Evolutionary conservation across 2,797 vertebrate genomes (phyloP), one percentile per base, ranked within the genome.

Genomic region (Melanotaenia nigrans): DNA sequence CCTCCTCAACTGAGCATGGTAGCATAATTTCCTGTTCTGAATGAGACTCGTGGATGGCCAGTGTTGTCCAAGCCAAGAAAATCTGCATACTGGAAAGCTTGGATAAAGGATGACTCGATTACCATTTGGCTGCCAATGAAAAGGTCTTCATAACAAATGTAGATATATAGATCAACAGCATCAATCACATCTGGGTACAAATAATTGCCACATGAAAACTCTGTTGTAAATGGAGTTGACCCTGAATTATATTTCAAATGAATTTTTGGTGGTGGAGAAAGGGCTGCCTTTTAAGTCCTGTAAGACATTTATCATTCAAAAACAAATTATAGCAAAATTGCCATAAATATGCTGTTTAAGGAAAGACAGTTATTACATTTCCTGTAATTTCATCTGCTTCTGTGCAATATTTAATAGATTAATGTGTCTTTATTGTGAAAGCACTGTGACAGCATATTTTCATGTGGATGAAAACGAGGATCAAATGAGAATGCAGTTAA

Each of bases 71-170:
- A 58, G 81, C 82, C 82, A 84, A 83, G 45, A 57, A 60, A 78
- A 87, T 88, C 68, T 85, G 68, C 80, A 82, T 83, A 78, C 69
- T 76, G 74, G 66, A 79, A 69, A 25, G 71, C 68, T 63, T 57
- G 33, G 36, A 33, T 47, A 66, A 79, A 70, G 58, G 61, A 28
- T 53, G 22, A 24, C 22, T 53, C 7, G 49, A 53, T 25, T 53
- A 25, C 24, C 66, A 71, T 71, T 85, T 81, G 68, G 81, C 78
- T 59, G 20, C 58, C 2, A 13, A 53, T 77, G 56, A 75, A 33
- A 68, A 79, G 69, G 62, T 69, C 59, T 73, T 78, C 51, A 71
- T 54, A 63, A 67, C 68, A 82, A 75, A 71, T 71, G 49, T 28
- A 45, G 71, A 24, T 58, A 79, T 71, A 49, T 33, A 73, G 36